Percentiles rank a stretch among this genome's conserved stretches.
Evolutionary conservation across 2,113 vertebrate genomes (phyloP).

Genomic region (Cariama cristata): DNA sequence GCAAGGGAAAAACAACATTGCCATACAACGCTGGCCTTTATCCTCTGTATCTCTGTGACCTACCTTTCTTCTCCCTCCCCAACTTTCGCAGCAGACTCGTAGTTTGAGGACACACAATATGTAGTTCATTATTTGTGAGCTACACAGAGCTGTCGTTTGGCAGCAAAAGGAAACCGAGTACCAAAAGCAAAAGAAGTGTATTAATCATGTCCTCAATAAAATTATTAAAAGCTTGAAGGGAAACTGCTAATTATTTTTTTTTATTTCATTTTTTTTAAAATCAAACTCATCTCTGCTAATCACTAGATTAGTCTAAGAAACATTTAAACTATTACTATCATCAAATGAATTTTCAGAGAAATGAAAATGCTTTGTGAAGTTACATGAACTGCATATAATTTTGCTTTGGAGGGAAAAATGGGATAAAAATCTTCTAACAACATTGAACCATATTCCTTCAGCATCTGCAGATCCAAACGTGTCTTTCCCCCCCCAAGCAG

Average conservation of each 20-base stretch:
- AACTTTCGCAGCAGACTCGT: neutral
- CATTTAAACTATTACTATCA: slow-evolving; percentile 2
- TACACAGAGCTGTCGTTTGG: neutral
- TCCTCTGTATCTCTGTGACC: neutral
- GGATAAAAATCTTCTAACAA: neutral
- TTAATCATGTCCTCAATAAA: neutral
- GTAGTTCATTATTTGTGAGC: neutral
- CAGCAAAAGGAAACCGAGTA: neutral
- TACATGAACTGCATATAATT: neutral
- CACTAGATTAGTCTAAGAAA: neutral
- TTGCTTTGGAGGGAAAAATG: neutral
- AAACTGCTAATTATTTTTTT: neutral
- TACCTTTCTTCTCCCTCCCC: slow-evolving; percentile 29
- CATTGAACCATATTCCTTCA: neutral
- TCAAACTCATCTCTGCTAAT: neutral
- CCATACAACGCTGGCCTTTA: neutral
- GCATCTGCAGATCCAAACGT: neutral
- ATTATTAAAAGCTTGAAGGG: slow-evolving; percentile 18
- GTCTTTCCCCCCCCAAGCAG: neutral
- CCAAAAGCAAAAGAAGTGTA: neutral
- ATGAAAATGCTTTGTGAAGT: neutral
- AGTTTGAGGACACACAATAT: neutral
- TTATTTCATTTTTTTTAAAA: neutral
- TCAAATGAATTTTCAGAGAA: neutral
- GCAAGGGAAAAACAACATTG: neutral